phyloP scores from a whole-genome alignment of 92 coral and sea anemone species.

The Meandrina meandrites region DNA sequence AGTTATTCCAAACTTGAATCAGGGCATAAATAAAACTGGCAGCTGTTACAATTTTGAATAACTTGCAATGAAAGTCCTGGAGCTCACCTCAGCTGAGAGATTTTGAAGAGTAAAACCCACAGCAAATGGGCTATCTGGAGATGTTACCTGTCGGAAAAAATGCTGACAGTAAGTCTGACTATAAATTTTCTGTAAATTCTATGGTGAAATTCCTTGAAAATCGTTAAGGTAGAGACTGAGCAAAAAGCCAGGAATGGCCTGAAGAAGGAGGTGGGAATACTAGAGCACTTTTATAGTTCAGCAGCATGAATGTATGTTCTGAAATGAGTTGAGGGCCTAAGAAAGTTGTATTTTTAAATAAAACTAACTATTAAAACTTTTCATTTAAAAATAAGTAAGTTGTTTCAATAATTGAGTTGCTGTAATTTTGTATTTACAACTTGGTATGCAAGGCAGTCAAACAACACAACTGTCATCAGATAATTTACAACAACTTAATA shows the following conservation, averaged over 20 bases:
- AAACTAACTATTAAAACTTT: too few species aligned
- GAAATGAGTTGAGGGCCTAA: neutral
- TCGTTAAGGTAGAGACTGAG: neutral
- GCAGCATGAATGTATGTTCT: neutral
- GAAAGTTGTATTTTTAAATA: too few species aligned
- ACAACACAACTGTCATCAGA: neutral
- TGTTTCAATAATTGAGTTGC: too few species aligned
- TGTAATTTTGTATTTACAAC: too few species aligned
- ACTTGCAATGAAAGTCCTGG: neutral
- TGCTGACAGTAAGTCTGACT: neutral
- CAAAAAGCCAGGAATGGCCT: neutral
- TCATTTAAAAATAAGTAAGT: too few species aligned
- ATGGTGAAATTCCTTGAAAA: too few species aligned
- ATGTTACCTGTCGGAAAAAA: conserved; percentile 68
- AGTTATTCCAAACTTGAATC: neutral
- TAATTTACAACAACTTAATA: neutral
- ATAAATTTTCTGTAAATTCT: neutral
- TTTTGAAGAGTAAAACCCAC: conserved; percentile 86
- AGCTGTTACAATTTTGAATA: neutral
- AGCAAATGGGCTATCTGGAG: conserved; percentile 77
- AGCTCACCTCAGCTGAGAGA: conserved; percentile 90
- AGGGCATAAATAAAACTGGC: neutral
- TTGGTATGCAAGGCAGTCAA: neutral
- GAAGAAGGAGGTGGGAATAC: neutral
- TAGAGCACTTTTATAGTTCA: neutral